Conservation (phyloP, 2,888 invertebrate genomes). For the Lithosia quadra region DNA sequence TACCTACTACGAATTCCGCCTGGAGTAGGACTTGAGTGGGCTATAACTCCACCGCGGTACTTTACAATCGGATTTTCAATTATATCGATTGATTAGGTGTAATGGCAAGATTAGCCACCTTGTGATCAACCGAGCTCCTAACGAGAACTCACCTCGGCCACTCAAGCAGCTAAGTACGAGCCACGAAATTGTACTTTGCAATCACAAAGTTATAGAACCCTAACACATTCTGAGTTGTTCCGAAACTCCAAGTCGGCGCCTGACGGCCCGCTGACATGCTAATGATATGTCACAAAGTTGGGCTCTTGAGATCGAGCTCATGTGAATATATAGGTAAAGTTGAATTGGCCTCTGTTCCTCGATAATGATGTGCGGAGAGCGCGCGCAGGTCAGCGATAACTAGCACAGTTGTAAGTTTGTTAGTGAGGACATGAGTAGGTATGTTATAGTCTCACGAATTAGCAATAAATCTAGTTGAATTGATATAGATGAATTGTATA, state of each 20-base stretch:
- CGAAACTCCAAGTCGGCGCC: not conserved
- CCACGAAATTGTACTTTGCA: not conserved
- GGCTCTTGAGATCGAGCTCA: not conserved
- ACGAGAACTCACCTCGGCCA: not conserved
- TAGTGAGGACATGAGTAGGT: no score
- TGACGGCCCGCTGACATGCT: conserved; percentile 17
- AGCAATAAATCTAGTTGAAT: no score
- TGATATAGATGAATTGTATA: no score
- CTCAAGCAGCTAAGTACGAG: not conserved
- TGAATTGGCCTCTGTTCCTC: conserved; percentile 8
- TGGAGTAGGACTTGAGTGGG: no score
- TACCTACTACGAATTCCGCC: not conserved
- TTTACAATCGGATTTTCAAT: not conserved
- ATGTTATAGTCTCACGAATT: no score
- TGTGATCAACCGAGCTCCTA: not conserved
- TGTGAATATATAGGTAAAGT: conserved; percentile 18
- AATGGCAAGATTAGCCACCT: no score
- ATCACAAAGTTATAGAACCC: conserved; percentile 5
- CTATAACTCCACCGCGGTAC: not conserved
- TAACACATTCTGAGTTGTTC: not conserved
- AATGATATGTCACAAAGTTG: conserved; percentile 22
- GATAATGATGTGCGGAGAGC: conserved; percentile 6
- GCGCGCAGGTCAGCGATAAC: no score
- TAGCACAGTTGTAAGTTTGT: not conserved
- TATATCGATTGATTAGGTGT: no score